Conservation (phyloP, 2,797 vertebrate genomes). For the Chelmon rostratus region DNA sequence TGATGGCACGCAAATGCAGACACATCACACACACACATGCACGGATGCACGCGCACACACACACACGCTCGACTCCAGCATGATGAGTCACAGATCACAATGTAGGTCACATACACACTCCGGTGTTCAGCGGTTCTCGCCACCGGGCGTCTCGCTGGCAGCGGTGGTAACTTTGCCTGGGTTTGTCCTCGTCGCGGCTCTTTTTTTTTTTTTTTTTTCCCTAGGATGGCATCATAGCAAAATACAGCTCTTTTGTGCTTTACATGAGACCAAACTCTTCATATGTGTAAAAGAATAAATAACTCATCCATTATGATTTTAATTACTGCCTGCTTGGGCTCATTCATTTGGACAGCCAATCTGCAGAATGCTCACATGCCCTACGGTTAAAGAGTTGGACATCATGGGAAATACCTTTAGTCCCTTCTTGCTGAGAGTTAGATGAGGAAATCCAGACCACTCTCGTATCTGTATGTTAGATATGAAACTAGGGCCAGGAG, state of each 20-base stretch:
- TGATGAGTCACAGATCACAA: conserved; percentile 70
- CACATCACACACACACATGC: conserved; percentile 22
- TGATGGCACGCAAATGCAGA: conserved; percentile 25
- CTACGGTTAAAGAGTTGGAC: neutral
- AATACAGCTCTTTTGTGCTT: neutral
- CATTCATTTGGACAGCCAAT: no score
- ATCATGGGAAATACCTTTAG: neutral
- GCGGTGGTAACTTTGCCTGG: neutral
- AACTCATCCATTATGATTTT: no score
- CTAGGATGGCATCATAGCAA: neutral
- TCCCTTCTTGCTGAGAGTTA: neutral
- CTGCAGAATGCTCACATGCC: no score
- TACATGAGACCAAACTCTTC: neutral
- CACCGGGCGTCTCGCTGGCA: conserved; percentile 2
- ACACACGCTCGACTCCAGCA: conserved; percentile 14
- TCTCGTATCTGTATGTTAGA: neutral
- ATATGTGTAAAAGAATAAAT: neutral
- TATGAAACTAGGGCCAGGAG: neutral
- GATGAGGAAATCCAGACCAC: neutral
- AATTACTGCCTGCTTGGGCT: neutral
- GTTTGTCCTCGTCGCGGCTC: neutral
- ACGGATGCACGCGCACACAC: neutral
- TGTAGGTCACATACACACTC: conserved; percentile 52
- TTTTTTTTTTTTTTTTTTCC: no score
- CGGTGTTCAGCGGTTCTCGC: neutral